Evolutionary conservation across 2,797 vertebrate species (phyloP), one percentile per base, ranked within the genome.

Genomic region (Neosalanx taihuensis): DNA sequence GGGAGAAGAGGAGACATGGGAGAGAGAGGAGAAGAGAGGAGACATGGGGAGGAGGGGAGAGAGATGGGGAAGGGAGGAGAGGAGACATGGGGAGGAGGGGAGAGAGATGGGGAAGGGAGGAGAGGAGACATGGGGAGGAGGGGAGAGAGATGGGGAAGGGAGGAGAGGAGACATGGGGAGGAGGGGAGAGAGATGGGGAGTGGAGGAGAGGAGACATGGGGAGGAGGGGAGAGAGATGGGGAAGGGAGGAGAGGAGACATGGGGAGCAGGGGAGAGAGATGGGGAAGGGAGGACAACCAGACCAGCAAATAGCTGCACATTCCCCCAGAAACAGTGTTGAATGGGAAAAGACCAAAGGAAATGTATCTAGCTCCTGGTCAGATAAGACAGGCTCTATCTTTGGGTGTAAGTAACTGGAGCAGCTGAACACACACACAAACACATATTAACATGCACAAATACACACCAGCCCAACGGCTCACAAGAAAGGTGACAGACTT

Each of bases 391-490:
- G 15, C 49, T 53, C 3, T 53, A 18, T 53, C 3, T 17, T 18
- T 53, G 15, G 6, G 35, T 53, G 49, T 15, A 18, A 5, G 49
- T 53, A 53, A 53, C 49, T 18, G 2, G 17, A 46, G 20, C 35
- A 46, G 37, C 26, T 30, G 13, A 63, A 29, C 62, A 64, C 31
- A 35, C 62, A 37, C 62, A 64, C 33, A 41, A 33, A 64, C n/a
- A 64, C 62, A 5, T 1, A 26, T 26, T 26, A 7, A 29, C 59
- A 61, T 13, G 37, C 64, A 65, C 35, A 65, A 23, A 65, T 37
- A 65, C 35, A 6, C n/a, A 60, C 58, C 9, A 20, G 9, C 58
- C 30, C 58, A 60, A 60, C 20, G 29, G 1, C 49, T 15, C 20
- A 60, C 58, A 26, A 4, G 29, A 20, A 26, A 20, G n/a, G 57